These are phyloP conservation scores for Herpetotheres cachinnans DNA, from an alignment of 2,113 vertebrate species.

Conservation along the genomic window DNA sequence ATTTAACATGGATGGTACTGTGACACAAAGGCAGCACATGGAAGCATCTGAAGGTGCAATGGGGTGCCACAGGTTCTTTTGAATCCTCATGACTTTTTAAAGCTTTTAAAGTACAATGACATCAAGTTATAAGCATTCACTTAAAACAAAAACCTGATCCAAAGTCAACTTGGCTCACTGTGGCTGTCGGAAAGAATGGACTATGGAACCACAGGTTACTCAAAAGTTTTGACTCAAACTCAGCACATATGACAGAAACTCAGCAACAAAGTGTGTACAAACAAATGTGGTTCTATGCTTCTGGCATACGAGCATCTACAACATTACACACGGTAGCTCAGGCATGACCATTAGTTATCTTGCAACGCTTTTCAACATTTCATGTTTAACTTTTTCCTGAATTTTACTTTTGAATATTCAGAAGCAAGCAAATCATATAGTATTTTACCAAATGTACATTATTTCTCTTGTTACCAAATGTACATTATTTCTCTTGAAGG, in stretches of 20 bases:
- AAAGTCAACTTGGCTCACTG: background rate
- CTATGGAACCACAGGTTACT: background rate
- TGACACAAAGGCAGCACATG: background rate
- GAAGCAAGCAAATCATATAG: background rate
- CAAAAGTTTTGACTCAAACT: background rate
- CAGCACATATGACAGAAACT: background rate
- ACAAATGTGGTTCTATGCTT: background rate
- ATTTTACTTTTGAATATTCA: background rate
- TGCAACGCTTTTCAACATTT: background rate
- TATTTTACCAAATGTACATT: background rate
- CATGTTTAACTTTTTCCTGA: background rate
- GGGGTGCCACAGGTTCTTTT: background rate
- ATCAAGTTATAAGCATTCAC: background rate
- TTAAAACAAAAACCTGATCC: background rate
- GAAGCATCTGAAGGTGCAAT: background rate
- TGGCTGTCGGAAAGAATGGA: background rate
- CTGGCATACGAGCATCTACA: background rate
- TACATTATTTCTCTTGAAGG: background rate
- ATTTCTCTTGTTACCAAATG: background rate
- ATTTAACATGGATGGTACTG: background rate
- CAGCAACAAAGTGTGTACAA: background rate
- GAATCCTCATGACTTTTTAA: background rate
- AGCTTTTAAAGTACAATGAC: background rate
- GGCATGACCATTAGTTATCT: background rate
- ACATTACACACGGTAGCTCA: background rate